Evolutionary conservation across 2,888 invertebrate species (phyloP), one percentile per base, ranked within the genome.

Genomic region (Xestia ashworthii): DNA sequence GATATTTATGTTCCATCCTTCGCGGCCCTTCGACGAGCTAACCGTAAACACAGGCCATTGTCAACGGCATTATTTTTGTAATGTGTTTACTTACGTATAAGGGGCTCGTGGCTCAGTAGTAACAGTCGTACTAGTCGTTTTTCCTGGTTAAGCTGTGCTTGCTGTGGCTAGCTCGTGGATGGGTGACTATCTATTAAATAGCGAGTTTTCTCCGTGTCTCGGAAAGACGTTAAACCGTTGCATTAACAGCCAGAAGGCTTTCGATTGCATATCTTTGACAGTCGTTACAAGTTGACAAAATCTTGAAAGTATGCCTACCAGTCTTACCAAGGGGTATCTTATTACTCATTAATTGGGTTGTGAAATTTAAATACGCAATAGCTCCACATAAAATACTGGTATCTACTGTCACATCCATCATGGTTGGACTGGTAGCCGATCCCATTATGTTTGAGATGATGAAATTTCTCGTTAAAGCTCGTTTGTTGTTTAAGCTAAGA

Each of bases 1-100:
- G 88, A 91, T 92, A 91, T 91, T 91, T 89, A 89, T 87, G 87
- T 89, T 84, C 81, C 78, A 76, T 85, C 87, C 89, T 83, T 87
- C 64, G 66, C 50, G 71, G 50, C 71, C 78, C 76, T 81, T 83
- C 85, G 87, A 88, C 76, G 77, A 88, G 71, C 82, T 58, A 48
- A 71, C 79, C 81, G 76, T 77, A 80, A 81, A 83, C 44, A 79
- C 71, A 62, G 16, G 64, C 67, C 53, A 77, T 81, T 81, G 76
- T 85, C 48, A 74, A 77, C n/a, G 60, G 38, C 71, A 38, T 70
- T 80, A 77, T 78, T 87, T 79, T 79, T 84, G n/a, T 81, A 76
- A 82, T 78, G 62, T 32, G 60, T 76, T 78, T 74, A 71, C 62
- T 71, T 68, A 73, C 44, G 22, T 60, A 68, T 79, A 22, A 58